phyloP scores from a whole-genome alignment of 2,797 vertebrate genomes.

The Acanthopagrus latus region DNA sequence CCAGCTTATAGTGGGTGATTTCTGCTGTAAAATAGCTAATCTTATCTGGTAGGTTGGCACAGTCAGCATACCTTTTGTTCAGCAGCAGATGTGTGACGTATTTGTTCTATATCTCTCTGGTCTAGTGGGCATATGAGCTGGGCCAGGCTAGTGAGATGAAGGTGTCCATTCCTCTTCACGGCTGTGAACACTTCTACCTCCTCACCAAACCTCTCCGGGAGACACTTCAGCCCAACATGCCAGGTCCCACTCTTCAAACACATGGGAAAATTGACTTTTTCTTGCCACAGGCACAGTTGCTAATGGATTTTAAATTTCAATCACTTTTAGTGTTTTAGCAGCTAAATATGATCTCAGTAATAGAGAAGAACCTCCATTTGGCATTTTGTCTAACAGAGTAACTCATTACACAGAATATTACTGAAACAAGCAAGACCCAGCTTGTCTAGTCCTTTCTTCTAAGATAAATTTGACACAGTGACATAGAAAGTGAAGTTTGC shows the following conservation, averaged over 20 bases:
- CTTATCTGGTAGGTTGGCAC: not conserved
- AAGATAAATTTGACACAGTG: not conserved
- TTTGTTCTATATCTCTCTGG: constrained; percentile 37
- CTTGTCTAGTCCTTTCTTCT: not conserved
- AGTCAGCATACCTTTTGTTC: not conserved
- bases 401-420: not conserved
- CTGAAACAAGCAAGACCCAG: not conserved
- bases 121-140: constrained; percentile 97
- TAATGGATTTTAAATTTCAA: not conserved
- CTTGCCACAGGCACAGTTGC: not conserved
- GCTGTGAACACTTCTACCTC: constrained; percentile 99
- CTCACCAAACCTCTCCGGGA: constrained; percentile 92
- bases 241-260: constrained; percentile 85
- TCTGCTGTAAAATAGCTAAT: not conserved
- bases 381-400: not conserved
- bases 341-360: not conserved
- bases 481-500: not conserved
- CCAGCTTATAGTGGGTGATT: not conserved
- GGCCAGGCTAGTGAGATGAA: constrained; percentile 93
- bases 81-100: not conserved
- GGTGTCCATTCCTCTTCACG: constrained; percentile 95
- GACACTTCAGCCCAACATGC: constrained; percentile 84
- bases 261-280: not conserved
- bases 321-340: not conserved
- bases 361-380: not conserved